Evolutionary conservation across 2,797 vertebrate species (phyloP).

Genomic region (Tadarida brasiliensis): DNA sequence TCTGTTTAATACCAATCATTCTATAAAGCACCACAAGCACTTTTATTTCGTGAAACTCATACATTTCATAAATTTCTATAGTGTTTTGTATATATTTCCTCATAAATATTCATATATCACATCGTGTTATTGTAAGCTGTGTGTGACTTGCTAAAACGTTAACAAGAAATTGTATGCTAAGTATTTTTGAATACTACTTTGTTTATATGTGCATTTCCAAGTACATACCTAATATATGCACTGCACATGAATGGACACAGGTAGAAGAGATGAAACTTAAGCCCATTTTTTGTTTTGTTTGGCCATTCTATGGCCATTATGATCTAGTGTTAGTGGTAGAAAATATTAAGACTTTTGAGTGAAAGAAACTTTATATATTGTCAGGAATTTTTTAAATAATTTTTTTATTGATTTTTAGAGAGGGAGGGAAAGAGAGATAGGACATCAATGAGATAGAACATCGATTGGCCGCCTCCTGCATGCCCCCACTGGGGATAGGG

Average conservation of each 20-base stretch:
- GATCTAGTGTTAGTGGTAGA: background rate
- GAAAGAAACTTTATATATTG: background rate
- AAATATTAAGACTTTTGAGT: background rate
- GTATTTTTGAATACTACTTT: background rate
- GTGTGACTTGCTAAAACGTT: background rate
- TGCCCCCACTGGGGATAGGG: too few species aligned
- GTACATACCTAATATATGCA: background rate
- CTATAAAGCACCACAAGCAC: background rate
- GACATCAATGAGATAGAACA: too few species aligned
- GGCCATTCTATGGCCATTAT: background rate
- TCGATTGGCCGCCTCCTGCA: too few species aligned
- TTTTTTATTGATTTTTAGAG: too few species aligned
- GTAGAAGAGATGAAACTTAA: background rate
- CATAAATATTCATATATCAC: background rate
- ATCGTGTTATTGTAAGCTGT: background rate
- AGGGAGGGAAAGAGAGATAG: too few species aligned
- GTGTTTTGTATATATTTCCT: background rate
- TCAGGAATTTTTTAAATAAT: background rate
- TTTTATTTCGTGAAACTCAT: background rate
- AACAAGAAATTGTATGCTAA: background rate
- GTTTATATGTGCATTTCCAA: background rate
- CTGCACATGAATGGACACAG: background rate
- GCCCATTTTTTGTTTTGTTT: background rate
- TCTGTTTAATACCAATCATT: background rate
- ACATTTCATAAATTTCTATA: background rate